Base-by-base conservation (phyloP, 2,888 invertebrate genomes). In the Nomada flava region DNA sequence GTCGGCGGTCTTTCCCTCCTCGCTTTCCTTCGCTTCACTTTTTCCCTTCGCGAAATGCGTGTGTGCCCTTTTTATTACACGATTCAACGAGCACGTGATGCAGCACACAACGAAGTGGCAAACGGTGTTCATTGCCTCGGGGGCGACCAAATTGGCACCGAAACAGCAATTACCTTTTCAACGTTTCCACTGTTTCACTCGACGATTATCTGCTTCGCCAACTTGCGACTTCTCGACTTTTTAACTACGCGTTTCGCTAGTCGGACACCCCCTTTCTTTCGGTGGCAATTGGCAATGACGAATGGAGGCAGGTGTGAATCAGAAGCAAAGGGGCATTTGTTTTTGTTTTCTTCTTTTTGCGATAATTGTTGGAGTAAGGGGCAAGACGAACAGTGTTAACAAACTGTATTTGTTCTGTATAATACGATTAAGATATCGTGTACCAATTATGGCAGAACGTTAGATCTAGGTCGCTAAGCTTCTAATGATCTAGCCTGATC, bases 91-190 rank as follows among this genome's bases (percentile, higher is more conserved):
- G 63, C 82, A 86, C 74, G 71, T 4, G 69, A 69, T 65, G 50
- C 76, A 76, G 86, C 75, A 76, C 60, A 53, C 53, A 67, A 68
- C 36, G 47, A 53, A 15, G 59, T 65, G 73, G 65, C 42, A 7
- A 36, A 5, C 23, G 62, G 42, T 53, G 74, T 82, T 82, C 79
- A 85, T 71, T 76, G 62, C 57, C 55, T 11, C 26, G 42, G 50
- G 52, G 76, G 76, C 13, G 71, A 69, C 55, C 26, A 73, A 80
- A 85, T 83, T 67, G 60, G 63, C 65, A 73, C 44, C 60, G 44
- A 76, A 85, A 83, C 78, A 77, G 70, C 84, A 84, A 87, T 87
- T 87, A 87, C 74, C 82, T 82, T 63, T 82, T 84, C 77, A 70
- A 81, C 83, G 74, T 85, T 84, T 83, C 85, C 73, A 86, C 76